Evolutionary conservation across 2,888 invertebrate genomes (phyloP), one percentile per base, ranked within the genome.

Genomic region (Lobophora halterata): DNA sequence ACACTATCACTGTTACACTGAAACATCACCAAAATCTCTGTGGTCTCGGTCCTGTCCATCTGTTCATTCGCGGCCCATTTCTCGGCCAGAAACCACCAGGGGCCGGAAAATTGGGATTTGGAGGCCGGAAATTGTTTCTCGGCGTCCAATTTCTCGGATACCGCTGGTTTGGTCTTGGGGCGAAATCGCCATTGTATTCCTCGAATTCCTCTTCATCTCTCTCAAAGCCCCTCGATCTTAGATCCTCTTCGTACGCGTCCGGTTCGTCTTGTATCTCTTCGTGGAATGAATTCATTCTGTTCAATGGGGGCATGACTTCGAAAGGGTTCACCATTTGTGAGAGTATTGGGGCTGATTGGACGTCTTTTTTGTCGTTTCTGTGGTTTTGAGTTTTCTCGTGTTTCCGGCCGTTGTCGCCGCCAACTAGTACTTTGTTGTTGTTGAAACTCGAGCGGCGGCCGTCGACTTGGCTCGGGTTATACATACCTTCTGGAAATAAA

Each of bases 11-110:
- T 9, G 16, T 17, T 13, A n/a, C 46, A 43, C 37, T 43, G 38
- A n/a, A n/a, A 50, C 12, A 59, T 85, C 83, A 87, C 86, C 86
- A 90, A 69, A 89, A 70, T 65, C 89, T 58, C 62, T 76, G 55
- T 39, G 79, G 57, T 58, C 89, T 42, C 16, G 89, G 67, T 37
- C 80, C 71, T 62, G 76, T 58, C 81, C 83, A 69, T 58, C 83
- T 48, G 50, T 79, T 65, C n/a, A 78, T 52, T 57, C 87, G 57
- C 23, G 82, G 87, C 41, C 80, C 58, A 45, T 75, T 62, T 37
- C 80, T 52, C 41, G 81, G 80, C 76, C 81, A 73, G 32, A 75
- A 73, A 32, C 58, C 66, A 5, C 32, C 25, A 3, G 27, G 42
- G 0, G 25, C 23, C 1, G 0, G 19, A 2, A 36, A 36, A 3